Conservation (phyloP, 2,797 vertebrate species). For the Ibycter americanus region DNA sequence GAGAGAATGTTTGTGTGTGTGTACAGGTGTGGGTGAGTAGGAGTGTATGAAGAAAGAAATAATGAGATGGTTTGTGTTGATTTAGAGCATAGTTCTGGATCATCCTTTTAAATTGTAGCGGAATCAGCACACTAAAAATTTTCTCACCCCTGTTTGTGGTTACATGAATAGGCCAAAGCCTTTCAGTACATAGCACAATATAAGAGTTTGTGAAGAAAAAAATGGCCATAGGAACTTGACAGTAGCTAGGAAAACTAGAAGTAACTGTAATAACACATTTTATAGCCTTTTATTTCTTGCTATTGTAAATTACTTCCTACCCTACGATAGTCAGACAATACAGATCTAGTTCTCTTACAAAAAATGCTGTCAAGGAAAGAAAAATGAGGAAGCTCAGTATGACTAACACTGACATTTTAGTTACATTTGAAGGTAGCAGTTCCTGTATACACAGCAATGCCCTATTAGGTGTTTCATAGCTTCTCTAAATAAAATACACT, state of each 20-base stretch:
- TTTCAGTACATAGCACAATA: neutral
- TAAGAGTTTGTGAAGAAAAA: neutral
- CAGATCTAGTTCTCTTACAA: neutral
- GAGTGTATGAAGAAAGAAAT: neutral
- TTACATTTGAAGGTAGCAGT: neutral
- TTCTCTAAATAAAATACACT: neutral
- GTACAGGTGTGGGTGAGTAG: neutral
- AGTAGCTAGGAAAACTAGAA: neutral
- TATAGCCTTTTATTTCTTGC: slow-evolving; percentile 11
- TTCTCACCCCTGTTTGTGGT: neutral
- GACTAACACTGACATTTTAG: slow-evolving; percentile 9
- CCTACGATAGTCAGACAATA: neutral
- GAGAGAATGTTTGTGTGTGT: neutral
- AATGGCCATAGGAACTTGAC: neutral
- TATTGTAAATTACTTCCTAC: slow-evolving; percentile 15
- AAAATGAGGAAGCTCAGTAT: neutral
- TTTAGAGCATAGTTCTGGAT: neutral
- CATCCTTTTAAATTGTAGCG: neutral
- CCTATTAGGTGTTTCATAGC: neutral
- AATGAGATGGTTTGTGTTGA: neutral
- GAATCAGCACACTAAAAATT: neutral
- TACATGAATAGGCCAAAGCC: neutral
- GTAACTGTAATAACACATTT: neutral
- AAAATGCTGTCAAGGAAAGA: neutral
- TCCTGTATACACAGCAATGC: neutral